phyloP scores from a whole-genome alignment of 2,797 vertebrate genomes.

The Lutjanus argentimaculatus region DNA sequence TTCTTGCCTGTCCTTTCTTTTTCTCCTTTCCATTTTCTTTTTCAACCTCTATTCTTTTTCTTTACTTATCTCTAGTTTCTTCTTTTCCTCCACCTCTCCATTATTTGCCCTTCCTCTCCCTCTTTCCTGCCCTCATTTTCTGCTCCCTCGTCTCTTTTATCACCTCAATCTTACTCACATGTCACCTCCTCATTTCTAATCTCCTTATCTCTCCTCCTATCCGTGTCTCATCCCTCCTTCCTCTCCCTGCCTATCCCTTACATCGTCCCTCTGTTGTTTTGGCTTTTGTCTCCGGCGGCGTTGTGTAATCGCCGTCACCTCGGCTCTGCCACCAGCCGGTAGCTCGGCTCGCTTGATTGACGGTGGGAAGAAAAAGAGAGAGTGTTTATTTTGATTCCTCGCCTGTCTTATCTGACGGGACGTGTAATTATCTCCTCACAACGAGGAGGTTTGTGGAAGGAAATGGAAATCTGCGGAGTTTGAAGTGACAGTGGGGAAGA shows the following conservation, averaged over 20 bases:
- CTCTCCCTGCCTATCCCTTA: conserved; percentile 37
- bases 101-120: not conserved
- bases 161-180: conserved; percentile 37
- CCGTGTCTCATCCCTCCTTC: conserved; percentile 35
- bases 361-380: conserved; percentile 44
- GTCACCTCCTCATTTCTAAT: conserved; percentile 45
- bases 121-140: conserved; percentile 31
- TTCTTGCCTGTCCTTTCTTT: too few relatives aligned
- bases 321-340: not conserved
- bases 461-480: conserved; percentile 24
- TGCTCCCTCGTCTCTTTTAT: conserved; percentile 13
- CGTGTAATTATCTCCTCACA: conserved; percentile 47
- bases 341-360: conserved; percentile 37
- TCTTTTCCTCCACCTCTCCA: not conserved
- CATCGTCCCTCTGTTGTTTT: conserved; percentile 27
- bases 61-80: not conserved
- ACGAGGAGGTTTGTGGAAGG: conserved; percentile 33
- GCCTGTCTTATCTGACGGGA: conserved; percentile 34
- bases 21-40: too few relatives aligned
- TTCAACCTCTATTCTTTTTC: too few relatives aligned
- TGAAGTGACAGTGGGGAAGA: conserved; percentile 28
- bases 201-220: conserved; percentile 43
- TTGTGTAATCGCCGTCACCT: conserved; percentile 23
- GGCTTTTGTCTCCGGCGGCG: conserved; percentile 13
- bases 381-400: conserved; percentile 61